These are phyloP conservation scores for Steinernema hermaphroditum DNA, from an alignment of 2,888 invertebrate species.

Conservation along the genomic window DNA sequence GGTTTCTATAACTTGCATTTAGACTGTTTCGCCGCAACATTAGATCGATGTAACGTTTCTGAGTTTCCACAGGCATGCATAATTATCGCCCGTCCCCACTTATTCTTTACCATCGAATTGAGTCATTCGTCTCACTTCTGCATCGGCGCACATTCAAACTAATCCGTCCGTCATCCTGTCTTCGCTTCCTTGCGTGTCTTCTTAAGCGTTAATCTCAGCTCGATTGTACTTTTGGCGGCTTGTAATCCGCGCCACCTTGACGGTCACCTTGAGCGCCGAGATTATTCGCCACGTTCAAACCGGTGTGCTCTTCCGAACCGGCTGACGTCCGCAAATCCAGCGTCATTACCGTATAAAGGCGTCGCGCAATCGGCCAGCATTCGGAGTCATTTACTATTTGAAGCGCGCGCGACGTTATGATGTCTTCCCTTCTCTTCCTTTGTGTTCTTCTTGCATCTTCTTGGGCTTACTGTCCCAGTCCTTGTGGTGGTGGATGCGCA, in stretches of 20 bases:
- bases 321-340: slow-evolving; percentile 19
- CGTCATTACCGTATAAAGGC: slow-evolving; percentile 30
- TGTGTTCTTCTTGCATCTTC: neutral
- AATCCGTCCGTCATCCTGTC: neutral
- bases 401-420: slow-evolving; percentile 7
- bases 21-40: too few species aligned
- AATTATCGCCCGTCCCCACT: slow-evolving; percentile 17
- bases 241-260: neutral
- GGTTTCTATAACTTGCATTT: too few species aligned
- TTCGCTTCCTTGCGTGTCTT: neutral
- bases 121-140: slow-evolving; percentile 17
- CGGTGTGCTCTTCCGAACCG: slow-evolving; percentile 24
- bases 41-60: too few species aligned
- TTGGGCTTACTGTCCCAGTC: slow-evolving; percentile 8
- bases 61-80: neutral
- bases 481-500: neutral
- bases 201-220: neutral
- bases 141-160: neutral
- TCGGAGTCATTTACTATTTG: neutral
- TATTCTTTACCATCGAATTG: slow-evolving; percentile 13
- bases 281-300: neutral
- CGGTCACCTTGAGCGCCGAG: slow-evolving; percentile 8
- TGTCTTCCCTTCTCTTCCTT: neutral
- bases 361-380: neutral
- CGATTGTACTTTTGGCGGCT: neutral